These are phyloP conservation scores for Hydrolagus colliei DNA, from an alignment of 2,797 vertebrate genomes.

Conservation along the genomic window DNA sequence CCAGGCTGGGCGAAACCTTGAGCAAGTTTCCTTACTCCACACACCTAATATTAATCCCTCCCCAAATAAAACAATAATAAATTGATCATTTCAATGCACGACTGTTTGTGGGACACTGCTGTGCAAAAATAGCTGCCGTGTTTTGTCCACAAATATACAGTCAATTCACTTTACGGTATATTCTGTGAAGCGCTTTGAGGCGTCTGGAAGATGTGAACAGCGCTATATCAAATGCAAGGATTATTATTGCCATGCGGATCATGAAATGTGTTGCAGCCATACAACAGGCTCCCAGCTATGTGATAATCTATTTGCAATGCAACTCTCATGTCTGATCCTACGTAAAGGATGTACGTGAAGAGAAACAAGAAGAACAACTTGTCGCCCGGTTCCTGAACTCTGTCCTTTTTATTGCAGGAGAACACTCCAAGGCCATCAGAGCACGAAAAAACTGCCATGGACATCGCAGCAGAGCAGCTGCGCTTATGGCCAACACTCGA, in stretches of 20 bases:
- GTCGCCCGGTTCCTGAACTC: not conserved
- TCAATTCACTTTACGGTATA: no score
- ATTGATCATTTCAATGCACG: no score
- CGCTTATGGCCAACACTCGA: conserved; percentile 76
- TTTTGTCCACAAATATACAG: no score
- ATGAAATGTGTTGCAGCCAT: not conserved
- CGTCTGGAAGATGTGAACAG: no score
- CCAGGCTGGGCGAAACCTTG: no score
- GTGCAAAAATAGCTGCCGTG: no score
- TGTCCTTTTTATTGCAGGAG: conserved; percentile 50
- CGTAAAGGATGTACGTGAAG: not conserved
- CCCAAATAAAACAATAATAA: no score
- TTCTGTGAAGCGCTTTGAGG: no score
- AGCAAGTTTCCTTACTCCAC: no score
- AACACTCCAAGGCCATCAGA: conserved; percentile 43
- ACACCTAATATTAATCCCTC: no score
- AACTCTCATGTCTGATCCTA: not conserved
- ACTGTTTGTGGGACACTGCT: no score
- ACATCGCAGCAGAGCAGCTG: conserved; percentile 85
- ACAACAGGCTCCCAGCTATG: not conserved
- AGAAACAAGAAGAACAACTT: conserved; percentile 6
- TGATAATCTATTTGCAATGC: not conserved
- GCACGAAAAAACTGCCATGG: conserved; percentile 86
- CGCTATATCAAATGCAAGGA: no score
- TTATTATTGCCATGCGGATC: not conserved